Base-by-base conservation (phyloP, 2,797 vertebrate genomes). In the Megalops cyprinoides region DNA sequence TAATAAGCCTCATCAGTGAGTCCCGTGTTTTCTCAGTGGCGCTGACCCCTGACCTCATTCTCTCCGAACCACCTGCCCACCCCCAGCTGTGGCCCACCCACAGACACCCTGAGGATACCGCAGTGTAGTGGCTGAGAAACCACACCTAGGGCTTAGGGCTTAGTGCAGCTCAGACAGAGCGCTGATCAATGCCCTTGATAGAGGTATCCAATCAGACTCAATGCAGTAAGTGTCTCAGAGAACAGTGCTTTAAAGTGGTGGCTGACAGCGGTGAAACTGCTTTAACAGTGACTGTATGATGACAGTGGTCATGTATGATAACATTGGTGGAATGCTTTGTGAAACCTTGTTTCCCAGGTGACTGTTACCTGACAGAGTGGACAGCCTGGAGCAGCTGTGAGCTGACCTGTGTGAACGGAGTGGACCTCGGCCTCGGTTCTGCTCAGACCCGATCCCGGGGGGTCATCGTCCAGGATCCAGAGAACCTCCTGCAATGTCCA, bases 351-450 rank as follows among this genome's bases (percentile, higher is more conserved):
- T 87, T 79, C 46, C 28, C 84, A 99, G 98, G 97, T 1, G 98
- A 99, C 87, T 99, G 98, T 89, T 99, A 99, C 86, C 90, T 99
- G 91, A 97, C 95, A 15, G 97, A 98, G 42, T 99, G 98, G 98
- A 97, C 97, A 0, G 87, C 88, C 0, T 99, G 98, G 98, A 97
- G 98, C 87, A 88, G 91, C 0, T 99, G 98, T 86, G 97, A 98
- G 88, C 87, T 97, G 34, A 98, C 95, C 87, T 99, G 98, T 79
- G 93, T 97, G 25, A 94, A 94, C 0, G 95, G 96, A 1, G 95
- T 96, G 9, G 97, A 98, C 87, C 92, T 99, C 0, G 97, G 97
- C 28, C 96, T 98, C 5, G 96, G 96, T 58, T 97, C 98, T 3
- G 94, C 97, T 84, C 97, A 99, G 88, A 97, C 97, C 20, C 94